These are phyloP conservation scores for Eurosta solidaginis DNA, from an alignment of 1,140 invertebrate species.

Conservation along the genomic window DNA sequence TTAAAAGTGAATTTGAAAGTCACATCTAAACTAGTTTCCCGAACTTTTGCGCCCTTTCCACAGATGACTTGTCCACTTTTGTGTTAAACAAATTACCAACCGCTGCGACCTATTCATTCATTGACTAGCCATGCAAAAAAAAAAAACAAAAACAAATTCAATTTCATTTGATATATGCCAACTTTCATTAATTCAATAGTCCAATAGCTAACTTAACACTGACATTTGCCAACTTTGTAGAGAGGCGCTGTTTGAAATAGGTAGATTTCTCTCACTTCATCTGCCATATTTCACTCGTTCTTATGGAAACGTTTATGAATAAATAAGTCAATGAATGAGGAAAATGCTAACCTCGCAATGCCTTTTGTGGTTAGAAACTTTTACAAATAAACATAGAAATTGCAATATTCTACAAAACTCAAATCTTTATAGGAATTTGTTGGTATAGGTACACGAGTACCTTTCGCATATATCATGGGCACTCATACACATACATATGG, in stretches of 20 bases:
- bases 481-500: too few relatives aligned
- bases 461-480: too few relatives aligned
- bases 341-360: not conserved
- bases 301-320: too few relatives aligned
- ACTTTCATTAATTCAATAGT: conserved; percentile 2
- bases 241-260: too few relatives aligned
- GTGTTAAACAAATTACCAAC: not conserved
- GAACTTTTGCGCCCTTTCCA: not conserved
- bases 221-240: not conserved
- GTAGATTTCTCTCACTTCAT: not conserved
- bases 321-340: too few relatives aligned
- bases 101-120: not conserved
- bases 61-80: not conserved
- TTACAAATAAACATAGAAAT: not conserved
- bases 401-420: not conserved
- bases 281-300: too few relatives aligned
- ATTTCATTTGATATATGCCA: conserved; percentile 6
- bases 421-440: not conserved
- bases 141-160: not conserved
- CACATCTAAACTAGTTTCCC: conserved; percentile 13
- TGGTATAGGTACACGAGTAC: not conserved
- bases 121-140: not conserved
- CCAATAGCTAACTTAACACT: not conserved
- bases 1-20: conserved; percentile 24
- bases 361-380: not conserved